phyloP scores from a whole-genome alignment of 2,797 vertebrate species.

The Menidia menidia region DNA sequence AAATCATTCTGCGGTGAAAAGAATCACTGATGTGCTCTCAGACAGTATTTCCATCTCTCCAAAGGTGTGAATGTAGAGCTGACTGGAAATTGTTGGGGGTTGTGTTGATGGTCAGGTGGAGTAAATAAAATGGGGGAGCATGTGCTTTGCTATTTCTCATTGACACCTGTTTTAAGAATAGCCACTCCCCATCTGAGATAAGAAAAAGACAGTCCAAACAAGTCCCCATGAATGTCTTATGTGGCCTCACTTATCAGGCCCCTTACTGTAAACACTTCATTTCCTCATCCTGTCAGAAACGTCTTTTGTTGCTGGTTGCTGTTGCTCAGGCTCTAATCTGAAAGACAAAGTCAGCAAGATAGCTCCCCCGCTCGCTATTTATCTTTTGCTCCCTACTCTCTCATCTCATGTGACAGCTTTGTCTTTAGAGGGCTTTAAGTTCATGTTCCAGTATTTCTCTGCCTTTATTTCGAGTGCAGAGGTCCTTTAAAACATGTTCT shows the following conservation, averaged over 20 bases:
- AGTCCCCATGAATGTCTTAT: constrained; percentile 62
- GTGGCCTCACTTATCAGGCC: constrained; percentile 67
- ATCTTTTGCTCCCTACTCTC: constrained; percentile 66
- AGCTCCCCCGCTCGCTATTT: constrained; percentile 67
- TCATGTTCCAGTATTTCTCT: constrained; percentile 64
- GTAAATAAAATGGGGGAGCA: constrained; percentile 54
- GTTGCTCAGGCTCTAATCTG: constrained; percentile 83
- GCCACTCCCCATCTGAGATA: constrained; percentile 52
- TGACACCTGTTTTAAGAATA: constrained; percentile 69
- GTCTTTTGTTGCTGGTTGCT: constrained; percentile 79
- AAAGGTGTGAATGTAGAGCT: constrained; percentile 34
- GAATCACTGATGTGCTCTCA: constrained; percentile 30
- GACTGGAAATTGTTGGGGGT: constrained; percentile 52
- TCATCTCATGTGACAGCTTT: constrained; percentile 70
- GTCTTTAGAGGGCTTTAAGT: constrained; percentile 61
- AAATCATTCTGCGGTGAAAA: constrained; percentile 49
- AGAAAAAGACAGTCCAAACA: constrained; percentile 66
- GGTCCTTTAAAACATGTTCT: constrained; percentile 60
- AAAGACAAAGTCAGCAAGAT: constrained; percentile 83
- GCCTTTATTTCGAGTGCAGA: constrained; percentile 57
- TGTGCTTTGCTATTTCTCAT: constrained; percentile 62
- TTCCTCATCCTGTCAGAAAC: constrained; percentile 82
- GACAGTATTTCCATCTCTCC: constrained; percentile 50
- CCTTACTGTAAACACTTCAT: constrained; percentile 84
- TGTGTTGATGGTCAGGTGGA: constrained; percentile 51